These are phyloP conservation scores for Melopsittacus undulatus DNA, from an alignment of 2,797 vertebrate genomes.

Conservation along the genomic window DNA sequence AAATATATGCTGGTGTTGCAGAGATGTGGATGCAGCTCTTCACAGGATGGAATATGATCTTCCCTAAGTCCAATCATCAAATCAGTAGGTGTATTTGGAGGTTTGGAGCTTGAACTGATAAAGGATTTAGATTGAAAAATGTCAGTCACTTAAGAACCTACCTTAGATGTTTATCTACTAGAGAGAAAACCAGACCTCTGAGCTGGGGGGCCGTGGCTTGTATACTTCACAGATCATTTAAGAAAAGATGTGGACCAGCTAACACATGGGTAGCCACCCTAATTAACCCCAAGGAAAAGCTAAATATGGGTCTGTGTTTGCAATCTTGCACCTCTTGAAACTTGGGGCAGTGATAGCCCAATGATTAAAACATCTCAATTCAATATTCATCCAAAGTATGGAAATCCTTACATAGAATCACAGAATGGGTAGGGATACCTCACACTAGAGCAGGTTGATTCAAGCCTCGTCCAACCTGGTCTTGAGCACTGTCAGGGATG, in stretches of 20 bases:
- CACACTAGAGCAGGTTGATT: neutral
- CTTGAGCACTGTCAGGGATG: neutral
- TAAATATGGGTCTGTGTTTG: neutral
- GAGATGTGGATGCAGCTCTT: neutral
- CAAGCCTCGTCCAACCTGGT: neutral
- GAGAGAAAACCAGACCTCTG: neutral
- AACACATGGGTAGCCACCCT: accelerated
- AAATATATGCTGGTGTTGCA: neutral
- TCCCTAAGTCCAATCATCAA: neutral
- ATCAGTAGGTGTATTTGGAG: neutral
- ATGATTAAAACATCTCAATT: neutral
- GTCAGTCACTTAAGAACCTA: neutral
- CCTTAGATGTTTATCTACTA: neutral
- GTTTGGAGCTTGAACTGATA: neutral
- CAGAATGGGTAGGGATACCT: too few species aligned
- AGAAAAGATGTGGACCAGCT: neutral
- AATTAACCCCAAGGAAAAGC: neutral
- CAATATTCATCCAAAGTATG: neutral
- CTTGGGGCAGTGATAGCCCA: accelerated
- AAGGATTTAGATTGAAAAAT: neutral
- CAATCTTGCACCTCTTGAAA: neutral
- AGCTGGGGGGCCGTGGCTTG: neutral
- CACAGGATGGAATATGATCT: neutral
- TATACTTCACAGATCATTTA: neutral
- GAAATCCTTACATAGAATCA: neutral